Evolutionary conservation across 2,888 invertebrate species (phyloP).

Genomic region (Diarsia brunnea): DNA sequence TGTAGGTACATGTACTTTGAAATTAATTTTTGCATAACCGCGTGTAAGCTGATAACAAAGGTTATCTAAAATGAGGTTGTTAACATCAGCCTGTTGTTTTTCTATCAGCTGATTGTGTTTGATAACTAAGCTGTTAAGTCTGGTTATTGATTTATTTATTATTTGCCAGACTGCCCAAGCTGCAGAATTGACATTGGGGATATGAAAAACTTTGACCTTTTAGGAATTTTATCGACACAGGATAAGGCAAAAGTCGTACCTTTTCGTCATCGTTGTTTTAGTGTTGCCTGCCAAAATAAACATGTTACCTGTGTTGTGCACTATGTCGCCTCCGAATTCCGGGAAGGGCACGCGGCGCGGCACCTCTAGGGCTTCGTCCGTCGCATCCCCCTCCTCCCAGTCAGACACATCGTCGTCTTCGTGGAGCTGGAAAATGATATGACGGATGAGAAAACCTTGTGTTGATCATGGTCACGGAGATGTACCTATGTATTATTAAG

Average conservation of each 20-base stretch:
- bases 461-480: no score
- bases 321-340: constrained; percentile 92
- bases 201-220: constrained; percentile 4
- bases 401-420: constrained; percentile 87
- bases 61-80: constrained; percentile 61
- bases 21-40: constrained; percentile 50
- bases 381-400: constrained; percentile 86
- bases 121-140: constrained; percentile 60
- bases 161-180: constrained; percentile 18
- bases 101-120: constrained; percentile 53
- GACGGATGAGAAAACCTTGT: background rate
- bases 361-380: constrained; percentile 82
- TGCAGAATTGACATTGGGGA: constrained; percentile 3
- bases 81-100: constrained; percentile 46
- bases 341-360: constrained; percentile 92
- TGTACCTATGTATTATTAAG: background rate
- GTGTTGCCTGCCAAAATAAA: background rate
- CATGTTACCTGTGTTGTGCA: constrained; percentile 87
- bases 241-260: background rate
- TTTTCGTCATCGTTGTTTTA: background rate
- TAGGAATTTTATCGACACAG: background rate
- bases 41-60: constrained; percentile 50
- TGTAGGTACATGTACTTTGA: constrained; percentile 12
- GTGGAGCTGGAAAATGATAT: constrained; percentile 75
- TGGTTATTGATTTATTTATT: constrained; percentile 42